phyloP scores from a whole-genome alignment of 2,797 vertebrate species.

The Tokudaia tokunoshimensis region DNA sequence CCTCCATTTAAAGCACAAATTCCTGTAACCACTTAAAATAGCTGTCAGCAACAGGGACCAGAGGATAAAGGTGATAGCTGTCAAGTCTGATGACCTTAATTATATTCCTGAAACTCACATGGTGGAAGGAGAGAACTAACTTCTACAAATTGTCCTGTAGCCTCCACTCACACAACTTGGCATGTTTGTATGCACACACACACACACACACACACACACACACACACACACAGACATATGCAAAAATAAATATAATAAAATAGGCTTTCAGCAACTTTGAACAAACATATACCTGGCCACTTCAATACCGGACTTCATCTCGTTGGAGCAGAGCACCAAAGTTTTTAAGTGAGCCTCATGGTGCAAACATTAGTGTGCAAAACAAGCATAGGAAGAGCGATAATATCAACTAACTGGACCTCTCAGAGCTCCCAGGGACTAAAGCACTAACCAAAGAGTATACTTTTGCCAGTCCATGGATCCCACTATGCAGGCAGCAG shows the following conservation, averaged over 20 bases:
- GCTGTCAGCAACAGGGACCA: not conserved
- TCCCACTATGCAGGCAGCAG: not conserved
- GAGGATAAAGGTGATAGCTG: not conserved
- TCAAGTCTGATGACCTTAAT: too few relatives aligned
- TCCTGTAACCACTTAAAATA: conserved; percentile 28
- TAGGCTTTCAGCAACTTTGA: conserved; percentile 45
- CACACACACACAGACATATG: not conserved
- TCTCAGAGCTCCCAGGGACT: not conserved
- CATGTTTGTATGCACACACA: not conserved
- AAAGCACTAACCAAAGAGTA: not conserved
- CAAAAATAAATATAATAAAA: not conserved
- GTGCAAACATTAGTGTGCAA: conserved; percentile 54
- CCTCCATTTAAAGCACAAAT: conserved; percentile 16
- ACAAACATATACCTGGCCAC: conserved; percentile 32
- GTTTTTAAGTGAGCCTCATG: conserved; percentile 67
- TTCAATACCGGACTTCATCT: conserved; percentile 1
- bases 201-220: not conserved
- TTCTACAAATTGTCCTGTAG: not conserved
- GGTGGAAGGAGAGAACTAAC: not conserved
- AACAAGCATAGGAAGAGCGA: not conserved
- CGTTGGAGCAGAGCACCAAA: not conserved
- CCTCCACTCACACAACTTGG: not conserved
- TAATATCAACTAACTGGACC: not conserved
- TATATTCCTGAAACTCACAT: not conserved
- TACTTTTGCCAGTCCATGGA: not conserved